Base-by-base conservation (phyloP, 2,797 vertebrate species). In the Myiotriccus ornatus region DNA sequence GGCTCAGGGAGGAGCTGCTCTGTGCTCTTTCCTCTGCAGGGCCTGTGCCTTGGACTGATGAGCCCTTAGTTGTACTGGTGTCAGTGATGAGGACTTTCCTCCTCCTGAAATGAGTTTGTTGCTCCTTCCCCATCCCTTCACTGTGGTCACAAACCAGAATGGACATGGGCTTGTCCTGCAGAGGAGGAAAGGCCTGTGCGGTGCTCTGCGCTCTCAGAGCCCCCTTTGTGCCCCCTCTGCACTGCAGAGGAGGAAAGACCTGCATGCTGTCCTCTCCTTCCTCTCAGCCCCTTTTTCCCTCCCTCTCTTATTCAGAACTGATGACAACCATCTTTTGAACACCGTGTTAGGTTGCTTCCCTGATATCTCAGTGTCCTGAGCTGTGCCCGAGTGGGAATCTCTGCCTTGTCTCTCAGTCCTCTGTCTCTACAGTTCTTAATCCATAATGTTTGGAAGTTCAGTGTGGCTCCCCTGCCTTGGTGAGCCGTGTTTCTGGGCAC, bases 401-500 rank as follows among this genome's bases (percentile, higher is more conserved):
- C 59, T 57, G 49, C 35, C n/a, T 32, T 56, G 9, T 32, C n/a
- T 67, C 46, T 64, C 32, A 32, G 7, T 32, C 2, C 52, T 62
- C 41, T 74, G 30, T 34, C 52, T 46, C 50, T 64, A 6, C 14
- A 62, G 28, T 17, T 75, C 53, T 63, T 25, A 14, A 8, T 32
- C 9, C 8, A 0, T 24, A 1, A 46, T 9, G 2, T 8, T 74
- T 27, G 55, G 70, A 44, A 15, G 3, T 49, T 30, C 17, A 7
- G 8, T 3, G 47, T 83, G 64, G n/a, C 35, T 84, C 1, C 46
- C 41, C 37, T 89, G 75, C 57, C 63, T 15, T 3, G 27, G 1
- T 18, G 75, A 50, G 3, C 63, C 1, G 0, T 6, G 9, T 21
- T 64, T 35, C 14, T 27, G n/a, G 62, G 39, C 50, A 4, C 12